Evolutionary conservation across 2,888 invertebrate species (phyloP), one percentile per base, ranked within the genome.

Genomic region (Nemotelus nigrinus): DNA sequence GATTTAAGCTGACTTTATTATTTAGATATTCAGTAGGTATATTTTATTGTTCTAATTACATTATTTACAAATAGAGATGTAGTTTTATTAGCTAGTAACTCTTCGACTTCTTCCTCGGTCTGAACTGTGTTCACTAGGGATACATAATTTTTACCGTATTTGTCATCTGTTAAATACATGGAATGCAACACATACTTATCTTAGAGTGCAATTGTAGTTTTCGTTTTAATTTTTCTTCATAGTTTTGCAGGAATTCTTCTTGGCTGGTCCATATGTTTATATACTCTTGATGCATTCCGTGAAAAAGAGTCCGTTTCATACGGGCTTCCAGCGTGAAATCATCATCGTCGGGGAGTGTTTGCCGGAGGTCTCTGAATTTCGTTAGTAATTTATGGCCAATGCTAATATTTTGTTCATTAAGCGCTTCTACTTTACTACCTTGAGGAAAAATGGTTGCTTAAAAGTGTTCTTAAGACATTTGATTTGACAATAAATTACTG

Each of bases 41-140:
- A 3, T n/a, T 47, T 71, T 83, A 84, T 25, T 25, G 25, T 25
- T 25, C 25, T 25, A 25, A 25, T 84, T 82, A 87, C 87, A 85
- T 87, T 87, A 76, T 86, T 87, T 45, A 86, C 86, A 82, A 87
- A 87, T 53, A 87, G 82, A 78, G 86, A 86, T 50, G 86, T 86
- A 55, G 84, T 84, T 79, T 86, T 87, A 81, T 85, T 87, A 44
- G 86, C 85, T 77, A 87, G 83, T 78, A 87, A 81, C 80, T 84
- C 83, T 79, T 87, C 87, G 55, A 87, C 85, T 81, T 87, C 87
- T 79, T 87, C 87, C 78, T 87, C 87, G 47, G 84, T 87, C 74
- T 86, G 83, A 77, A 86, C 85, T 78, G 83, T 83, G 79, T 86
- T 86, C 77, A 87, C 87, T 87, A 39, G 57, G 80, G 68, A 63